Evolutionary conservation across 2,113 vertebrate genomes (phyloP), one percentile per base, ranked within the genome.

Genomic region (Calonectris borealis): DNA sequence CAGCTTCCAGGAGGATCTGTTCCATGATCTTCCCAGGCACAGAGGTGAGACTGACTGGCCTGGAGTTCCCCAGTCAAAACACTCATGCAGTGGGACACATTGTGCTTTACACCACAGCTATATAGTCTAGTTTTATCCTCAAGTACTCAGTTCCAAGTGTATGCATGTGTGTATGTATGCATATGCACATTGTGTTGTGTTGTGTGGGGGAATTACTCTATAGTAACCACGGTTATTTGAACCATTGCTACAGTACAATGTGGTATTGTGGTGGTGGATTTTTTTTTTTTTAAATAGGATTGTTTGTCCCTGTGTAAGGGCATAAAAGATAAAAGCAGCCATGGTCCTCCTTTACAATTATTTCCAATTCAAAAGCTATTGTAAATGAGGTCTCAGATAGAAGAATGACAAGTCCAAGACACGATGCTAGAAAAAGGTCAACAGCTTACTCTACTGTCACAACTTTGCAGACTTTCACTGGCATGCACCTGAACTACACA

Each of bases 381-480:
- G 7, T 73, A 96, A 93, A 91, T 77, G 85, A 87, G 36, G 75
- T 76, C 94, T 94, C 49, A 49, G 78, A 83, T 91, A 88, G 73
- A 83, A 89, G 92, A 95, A 91, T 94, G 96, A 93, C 92, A 96
- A 93, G 78, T 85, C 92, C 84, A 95, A 96, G 96, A 70, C 79
- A 90, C 3, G 2, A n/a, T 9, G 82, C 46, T 80, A 83, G 68
- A 60, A 70, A 81, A 93, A 96, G 93, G 93, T 96, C 94, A 96
- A 48, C 52, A 78, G 96, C 88, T 80, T 96, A 86, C 42, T 87
- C 83, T 29, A 86, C 85, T 95, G 88, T 96, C 95, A 96, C 62
- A 96, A 64, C 85, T 94, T 65, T 16, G 46, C 88, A 95, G 96
- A 88, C 66, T 93, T 94, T 40, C 0, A 0, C 60, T 94, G 93